Base-by-base conservation (phyloP, 2,888 invertebrate species). In the Halocaridina rubra region DNA sequence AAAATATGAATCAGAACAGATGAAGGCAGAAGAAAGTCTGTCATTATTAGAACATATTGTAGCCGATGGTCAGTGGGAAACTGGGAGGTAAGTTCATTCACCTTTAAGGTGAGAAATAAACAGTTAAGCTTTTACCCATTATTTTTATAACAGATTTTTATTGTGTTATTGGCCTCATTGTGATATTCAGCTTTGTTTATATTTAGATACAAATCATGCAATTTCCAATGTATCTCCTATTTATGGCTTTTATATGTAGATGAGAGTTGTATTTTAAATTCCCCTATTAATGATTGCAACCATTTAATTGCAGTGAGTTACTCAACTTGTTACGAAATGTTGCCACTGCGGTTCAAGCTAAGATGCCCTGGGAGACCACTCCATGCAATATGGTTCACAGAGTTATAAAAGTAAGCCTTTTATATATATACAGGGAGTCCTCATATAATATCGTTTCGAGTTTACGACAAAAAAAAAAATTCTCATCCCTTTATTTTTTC, bases 301-400 rank as follows among this genome's bases (percentile, higher is more conserved):
- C 46, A 46, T 46, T 59, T 19, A 46, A 2, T 77, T 46, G 24
- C 32, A 84, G 84, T 53, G 64, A 84, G 27, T 74, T 84, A 7
- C 67, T 84, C 8, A 67, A 79, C 39, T 29, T 75, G 33, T 72
- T 84, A n/a, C 79, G 84, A 10, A 84, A 84, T 74, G 78, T 85
- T 1, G 81, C 33, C 0, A 76, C 61, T 27, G 81, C 77, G 4
- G 78, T 85, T 8, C 30, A 69, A 29, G 77, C 72, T 22, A 77
- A 81, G 57, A 71, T 85, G 78, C 85, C 85, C 3, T 81, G 81
- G 81, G 85, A 85, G 59, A 85, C 85, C 0, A 85, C 85, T 16
- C 85, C 85, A 3, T 81, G 81, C 27, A 85, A 85, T 53, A 75
- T 85, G 77, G 85, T 85, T 19, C 81, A 85, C n/a, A 71, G 77